Evolutionary conservation across 1,140 invertebrate genomes (phyloP).

Genomic region (Ylistrum balloti): DNA sequence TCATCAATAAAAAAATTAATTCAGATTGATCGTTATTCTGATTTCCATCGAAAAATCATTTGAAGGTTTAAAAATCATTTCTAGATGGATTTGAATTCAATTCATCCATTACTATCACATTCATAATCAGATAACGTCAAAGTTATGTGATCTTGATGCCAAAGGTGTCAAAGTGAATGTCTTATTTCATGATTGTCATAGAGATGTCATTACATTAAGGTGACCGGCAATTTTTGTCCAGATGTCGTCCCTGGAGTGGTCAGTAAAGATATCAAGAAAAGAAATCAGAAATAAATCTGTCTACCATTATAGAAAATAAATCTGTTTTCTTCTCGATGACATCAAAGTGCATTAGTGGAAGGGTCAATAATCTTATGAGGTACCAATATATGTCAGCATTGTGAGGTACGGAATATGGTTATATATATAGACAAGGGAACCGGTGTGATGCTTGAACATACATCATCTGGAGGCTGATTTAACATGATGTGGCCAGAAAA

Average conservation of each 20-base stretch:
- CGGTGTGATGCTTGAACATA: not conserved
- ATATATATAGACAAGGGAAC: too few relatives aligned
- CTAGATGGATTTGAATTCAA: too few relatives aligned
- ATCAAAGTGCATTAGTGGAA: not conserved
- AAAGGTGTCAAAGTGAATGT: not conserved
- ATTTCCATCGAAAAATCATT: too few relatives aligned
- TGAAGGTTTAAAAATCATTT: too few relatives aligned
- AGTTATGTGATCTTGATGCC: too few relatives aligned
- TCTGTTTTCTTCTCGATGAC: not conserved
- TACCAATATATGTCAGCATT: too few relatives aligned
- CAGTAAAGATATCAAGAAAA: not conserved
- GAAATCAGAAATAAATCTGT: slow-evolving; percentile 29
- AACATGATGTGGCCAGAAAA: too few relatives aligned
- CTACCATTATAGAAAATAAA: not conserved
- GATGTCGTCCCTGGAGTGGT: slow-evolving; percentile 7
- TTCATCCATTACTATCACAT: not conserved
- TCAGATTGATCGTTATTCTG: too few relatives aligned
- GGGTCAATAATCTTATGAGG: not conserved
- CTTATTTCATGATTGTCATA: not conserved
- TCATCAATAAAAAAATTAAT: too few relatives aligned
- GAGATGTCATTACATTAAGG: not conserved
- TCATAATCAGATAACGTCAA: too few relatives aligned
- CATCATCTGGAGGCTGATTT: not conserved
- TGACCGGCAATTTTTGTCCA: not conserved
- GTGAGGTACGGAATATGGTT: not conserved